A percentile compares a stretch with the other conserved stretches of the same genome.
Conservation (phyloP, 35 echinoderm and acorn worm species). For the Heliocidaris erythrogramma region DNA sequence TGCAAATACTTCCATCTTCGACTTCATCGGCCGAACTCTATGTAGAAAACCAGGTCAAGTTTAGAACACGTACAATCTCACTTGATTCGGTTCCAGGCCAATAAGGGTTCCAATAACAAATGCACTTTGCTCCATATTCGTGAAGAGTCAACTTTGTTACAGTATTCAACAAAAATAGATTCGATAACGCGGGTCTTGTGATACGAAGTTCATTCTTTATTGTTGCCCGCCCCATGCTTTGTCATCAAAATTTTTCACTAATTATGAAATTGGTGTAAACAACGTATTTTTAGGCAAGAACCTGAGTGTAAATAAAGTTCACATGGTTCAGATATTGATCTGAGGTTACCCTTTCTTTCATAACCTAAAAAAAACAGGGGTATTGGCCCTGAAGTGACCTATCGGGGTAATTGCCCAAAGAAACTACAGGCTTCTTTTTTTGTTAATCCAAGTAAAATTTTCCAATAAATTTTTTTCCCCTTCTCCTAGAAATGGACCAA, state of each 20-base stretch:
- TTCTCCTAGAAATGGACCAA: too few species aligned
- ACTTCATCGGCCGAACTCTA: neutral
- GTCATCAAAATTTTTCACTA: neutral
- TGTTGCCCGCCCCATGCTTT: neutral
- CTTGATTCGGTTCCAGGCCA: neutral
- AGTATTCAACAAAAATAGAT: neutral
- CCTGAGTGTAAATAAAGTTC: too few species aligned
- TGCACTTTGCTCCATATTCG: neutral
- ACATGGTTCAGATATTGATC: too few species aligned
- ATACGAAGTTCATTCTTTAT: neutral
- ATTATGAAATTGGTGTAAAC: conserved; percentile 1
- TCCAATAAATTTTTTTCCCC: too few species aligned
- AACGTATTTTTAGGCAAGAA: neutral
- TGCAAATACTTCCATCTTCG: neutral
- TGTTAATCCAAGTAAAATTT: too few species aligned
- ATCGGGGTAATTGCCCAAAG: too few species aligned
- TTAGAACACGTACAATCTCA: neutral
- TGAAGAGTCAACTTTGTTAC: neutral
- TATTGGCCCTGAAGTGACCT: too few species aligned
- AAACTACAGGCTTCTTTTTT: too few species aligned
- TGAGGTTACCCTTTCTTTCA: too few species aligned
- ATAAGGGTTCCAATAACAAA: neutral
- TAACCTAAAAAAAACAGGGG: too few species aligned
- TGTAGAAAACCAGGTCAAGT: neutral
- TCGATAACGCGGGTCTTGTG: neutral